phyloP scores from a whole-genome alignment of 2,113 vertebrate genomes.

The Ageneiosus marmoratus region DNA sequence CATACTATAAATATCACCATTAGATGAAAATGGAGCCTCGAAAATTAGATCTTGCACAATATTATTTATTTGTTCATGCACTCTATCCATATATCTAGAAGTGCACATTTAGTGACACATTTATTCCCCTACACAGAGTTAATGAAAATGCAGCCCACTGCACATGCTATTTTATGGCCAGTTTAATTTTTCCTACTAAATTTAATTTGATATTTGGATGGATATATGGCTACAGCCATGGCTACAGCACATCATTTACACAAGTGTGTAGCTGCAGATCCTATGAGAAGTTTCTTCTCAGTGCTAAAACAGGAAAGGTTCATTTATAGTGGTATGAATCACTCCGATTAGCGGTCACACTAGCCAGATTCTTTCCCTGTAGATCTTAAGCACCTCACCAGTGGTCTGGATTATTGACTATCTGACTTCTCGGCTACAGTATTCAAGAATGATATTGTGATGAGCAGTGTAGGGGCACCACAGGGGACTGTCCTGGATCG shows the following conservation, averaged over 20 bases:
- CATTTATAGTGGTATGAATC: background rate
- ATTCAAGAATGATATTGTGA: background rate
- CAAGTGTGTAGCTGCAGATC: too few species aligned
- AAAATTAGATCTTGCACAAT: background rate
- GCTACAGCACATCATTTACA: too few species aligned
- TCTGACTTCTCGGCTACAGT: background rate
- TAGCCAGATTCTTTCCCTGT: background rate
- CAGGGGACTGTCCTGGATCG: too few species aligned
- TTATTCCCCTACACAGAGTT: slow-evolving; percentile 22
- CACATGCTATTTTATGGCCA: slow-evolving; percentile 26
- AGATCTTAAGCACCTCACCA: background rate
- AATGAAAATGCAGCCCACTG: slow-evolving; percentile 11
- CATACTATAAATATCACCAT: slow-evolving; percentile 4
- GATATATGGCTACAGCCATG: slow-evolving; percentile 1
- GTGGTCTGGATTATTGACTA: background rate
- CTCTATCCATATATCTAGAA: slow-evolving; percentile 1
- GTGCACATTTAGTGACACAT: slow-evolving; percentile 9
- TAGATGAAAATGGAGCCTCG: background rate
- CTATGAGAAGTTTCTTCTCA: background rate
- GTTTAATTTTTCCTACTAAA: slow-evolving; percentile 33
- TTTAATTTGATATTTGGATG: slow-evolving; percentile 14
- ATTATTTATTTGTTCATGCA: slow-evolving; percentile 13
- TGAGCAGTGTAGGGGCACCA: background rate
- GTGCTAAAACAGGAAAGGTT: background rate
- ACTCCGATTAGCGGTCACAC: background rate